A percentile compares a stretch with the other conserved stretches of the same genome.
These are phyloP conservation scores for Mercenaria mercenaria DNA, from an alignment of 1,140 invertebrate species.

Conservation along the genomic window DNA sequence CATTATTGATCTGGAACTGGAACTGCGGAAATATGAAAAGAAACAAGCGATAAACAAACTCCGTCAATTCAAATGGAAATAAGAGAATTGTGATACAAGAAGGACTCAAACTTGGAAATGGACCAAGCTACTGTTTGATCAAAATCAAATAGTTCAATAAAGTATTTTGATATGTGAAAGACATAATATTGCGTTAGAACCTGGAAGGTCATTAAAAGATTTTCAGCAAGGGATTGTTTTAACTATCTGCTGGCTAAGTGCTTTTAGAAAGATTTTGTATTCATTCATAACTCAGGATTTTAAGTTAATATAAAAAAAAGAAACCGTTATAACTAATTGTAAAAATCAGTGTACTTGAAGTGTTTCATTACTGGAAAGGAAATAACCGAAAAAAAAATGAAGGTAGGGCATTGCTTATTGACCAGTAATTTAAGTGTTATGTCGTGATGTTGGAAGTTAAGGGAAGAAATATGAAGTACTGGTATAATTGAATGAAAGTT, in stretches of 20 bases:
- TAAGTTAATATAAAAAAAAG: too few relatives aligned
- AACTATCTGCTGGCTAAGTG: background rate
- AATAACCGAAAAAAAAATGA: too few relatives aligned
- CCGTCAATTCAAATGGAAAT: slow-evolving; percentile 3
- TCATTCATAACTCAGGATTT: too few relatives aligned
- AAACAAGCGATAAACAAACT: background rate
- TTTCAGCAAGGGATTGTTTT: background rate
- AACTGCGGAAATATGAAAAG: background rate
- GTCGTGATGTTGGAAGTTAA: too few relatives aligned
- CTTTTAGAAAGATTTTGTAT: too few relatives aligned
- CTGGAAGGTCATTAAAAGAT: background rate
- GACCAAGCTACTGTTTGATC: slow-evolving; percentile 16
- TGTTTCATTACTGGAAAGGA: too few relatives aligned
- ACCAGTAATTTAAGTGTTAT: too few relatives aligned
- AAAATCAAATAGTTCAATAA: background rate
- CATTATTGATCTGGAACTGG: slow-evolving; percentile 8
- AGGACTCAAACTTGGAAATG: background rate
- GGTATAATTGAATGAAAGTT: too few relatives aligned
- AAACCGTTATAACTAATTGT: too few relatives aligned
- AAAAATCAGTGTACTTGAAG: too few relatives aligned
- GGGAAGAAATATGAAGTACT: too few relatives aligned
- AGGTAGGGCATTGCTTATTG: too few relatives aligned
- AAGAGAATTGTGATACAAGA: slow-evolving; percentile 4
- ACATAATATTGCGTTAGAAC: background rate
- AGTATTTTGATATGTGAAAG: background rate